Conservation (phyloP, 2,888 invertebrate species). For the Phania funesta region DNA sequence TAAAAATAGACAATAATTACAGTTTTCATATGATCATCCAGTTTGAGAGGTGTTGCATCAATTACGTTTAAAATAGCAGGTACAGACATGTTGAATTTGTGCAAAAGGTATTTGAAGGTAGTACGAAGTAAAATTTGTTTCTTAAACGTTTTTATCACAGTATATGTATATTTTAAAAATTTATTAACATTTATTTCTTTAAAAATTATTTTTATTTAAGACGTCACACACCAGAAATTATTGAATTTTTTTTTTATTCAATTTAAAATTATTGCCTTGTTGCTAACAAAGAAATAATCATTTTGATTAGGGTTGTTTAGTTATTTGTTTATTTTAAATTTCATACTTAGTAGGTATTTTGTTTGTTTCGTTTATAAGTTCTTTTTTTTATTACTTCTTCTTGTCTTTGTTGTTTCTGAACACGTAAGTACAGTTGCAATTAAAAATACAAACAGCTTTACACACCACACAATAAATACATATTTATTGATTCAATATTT, state of each 20-base stretch:
- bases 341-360: background rate
- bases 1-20: constrained; percentile 71
- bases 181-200: background rate
- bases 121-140: background rate
- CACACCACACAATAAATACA: constrained; percentile 13
- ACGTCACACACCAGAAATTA: constrained; percentile 18
- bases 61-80: constrained; percentile 74
- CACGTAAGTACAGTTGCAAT: constrained; percentile 40
- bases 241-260: constrained; percentile 8
- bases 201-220: background rate
- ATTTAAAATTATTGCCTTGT: background rate
- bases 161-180: background rate
- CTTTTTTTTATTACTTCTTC: too few relatives aligned
- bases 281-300: constrained; percentile 49
- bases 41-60: constrained; percentile 68
- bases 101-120: background rate
- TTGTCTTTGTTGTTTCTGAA: background rate
- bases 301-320: constrained; percentile 27
- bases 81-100: constrained; percentile 73
- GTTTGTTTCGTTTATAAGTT: background rate
- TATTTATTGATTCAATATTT: background rate
- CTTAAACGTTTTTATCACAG: background rate
- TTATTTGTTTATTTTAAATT: constrained; percentile 3
- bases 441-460: background rate
- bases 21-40: constrained; percentile 76